These are phyloP conservation scores for Parthenolecanium corni DNA, from an alignment of 2,888 invertebrate species.

Conservation along the genomic window DNA sequence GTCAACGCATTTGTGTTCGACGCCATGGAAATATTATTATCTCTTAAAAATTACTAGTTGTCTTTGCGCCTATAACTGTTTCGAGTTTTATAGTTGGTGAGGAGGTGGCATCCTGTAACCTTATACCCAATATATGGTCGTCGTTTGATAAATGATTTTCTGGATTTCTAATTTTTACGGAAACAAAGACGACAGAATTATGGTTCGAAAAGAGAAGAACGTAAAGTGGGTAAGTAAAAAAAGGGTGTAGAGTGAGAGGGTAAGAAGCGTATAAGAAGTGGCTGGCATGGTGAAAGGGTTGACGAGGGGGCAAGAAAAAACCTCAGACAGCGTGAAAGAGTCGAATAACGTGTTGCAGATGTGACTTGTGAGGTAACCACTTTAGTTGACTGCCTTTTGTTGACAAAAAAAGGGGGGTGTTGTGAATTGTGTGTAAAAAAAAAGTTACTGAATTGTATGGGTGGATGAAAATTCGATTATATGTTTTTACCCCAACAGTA, in stretches of 20 bases:
- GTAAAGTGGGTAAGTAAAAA: neutral
- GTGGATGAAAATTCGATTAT: no score
- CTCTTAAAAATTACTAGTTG: no score
- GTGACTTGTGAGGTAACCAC: neutral
- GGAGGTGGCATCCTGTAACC: neutral
- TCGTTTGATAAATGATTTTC: conserved; percentile 6
- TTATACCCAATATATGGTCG: neutral
- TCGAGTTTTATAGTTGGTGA: no score
- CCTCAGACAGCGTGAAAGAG: conserved; percentile 5
- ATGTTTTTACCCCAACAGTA: no score
- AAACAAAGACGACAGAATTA: conserved; percentile 13
- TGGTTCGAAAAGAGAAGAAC: neutral
- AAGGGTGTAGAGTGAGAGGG: no score
- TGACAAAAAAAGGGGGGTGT: conserved; percentile 5
- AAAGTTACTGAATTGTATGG: no score
- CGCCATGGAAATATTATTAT: neutral
- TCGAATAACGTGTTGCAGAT: conserved; percentile 10
- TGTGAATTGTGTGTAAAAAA: neutral
- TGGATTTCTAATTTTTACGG: conserved; percentile 1
- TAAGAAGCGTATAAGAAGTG: no score
- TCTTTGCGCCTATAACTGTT: no score
- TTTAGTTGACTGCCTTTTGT: neutral
- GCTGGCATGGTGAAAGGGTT: neutral
- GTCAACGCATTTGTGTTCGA: neutral
- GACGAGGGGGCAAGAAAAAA: neutral